These are phyloP conservation scores for Drosophila lacertosa DNA, from an alignment of 1,140 invertebrate genomes.

Conservation along the genomic window DNA sequence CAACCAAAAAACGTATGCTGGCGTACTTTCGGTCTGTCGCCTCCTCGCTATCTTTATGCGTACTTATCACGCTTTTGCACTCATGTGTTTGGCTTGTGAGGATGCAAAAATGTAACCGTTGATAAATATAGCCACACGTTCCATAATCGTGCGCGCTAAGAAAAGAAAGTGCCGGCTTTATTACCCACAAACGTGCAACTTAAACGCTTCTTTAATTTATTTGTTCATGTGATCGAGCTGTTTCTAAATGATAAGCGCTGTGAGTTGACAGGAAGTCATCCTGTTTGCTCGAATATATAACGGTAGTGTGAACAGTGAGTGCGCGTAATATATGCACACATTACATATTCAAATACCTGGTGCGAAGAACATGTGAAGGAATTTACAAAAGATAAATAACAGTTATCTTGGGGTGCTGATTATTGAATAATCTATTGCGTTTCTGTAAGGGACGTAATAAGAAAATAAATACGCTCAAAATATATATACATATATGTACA, in stretches of 20 bases:
- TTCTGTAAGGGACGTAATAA: too few relatives aligned
- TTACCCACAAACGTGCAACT: background rate
- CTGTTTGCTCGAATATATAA: too few relatives aligned
- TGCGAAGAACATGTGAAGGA: background rate
- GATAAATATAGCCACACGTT: conserved; percentile 12
- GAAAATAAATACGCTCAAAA: too few relatives aligned
- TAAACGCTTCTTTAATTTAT: background rate
- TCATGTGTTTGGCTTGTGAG: conserved; percentile 1
- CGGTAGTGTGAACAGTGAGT: too few relatives aligned
- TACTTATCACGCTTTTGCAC: background rate
- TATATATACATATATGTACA: too few relatives aligned
- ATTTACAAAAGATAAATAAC: background rate
- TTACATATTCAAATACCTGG: too few relatives aligned
- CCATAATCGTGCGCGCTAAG: background rate
- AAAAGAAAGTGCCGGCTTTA: conserved; percentile 9
- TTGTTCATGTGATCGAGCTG: conserved; percentile 16
- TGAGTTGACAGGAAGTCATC: too few relatives aligned
- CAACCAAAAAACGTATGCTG: background rate
- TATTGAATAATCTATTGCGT: too few relatives aligned
- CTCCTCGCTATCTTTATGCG: conserved; percentile 1
- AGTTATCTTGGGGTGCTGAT: too few relatives aligned
- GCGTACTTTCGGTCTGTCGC: too few relatives aligned
- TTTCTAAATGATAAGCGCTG: conserved; percentile 2
- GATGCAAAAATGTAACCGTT: background rate
- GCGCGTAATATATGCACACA: too few relatives aligned